phyloP scores from a whole-genome alignment of 2,113 vertebrate genomes.

The Sigmodon hispidus region DNA sequence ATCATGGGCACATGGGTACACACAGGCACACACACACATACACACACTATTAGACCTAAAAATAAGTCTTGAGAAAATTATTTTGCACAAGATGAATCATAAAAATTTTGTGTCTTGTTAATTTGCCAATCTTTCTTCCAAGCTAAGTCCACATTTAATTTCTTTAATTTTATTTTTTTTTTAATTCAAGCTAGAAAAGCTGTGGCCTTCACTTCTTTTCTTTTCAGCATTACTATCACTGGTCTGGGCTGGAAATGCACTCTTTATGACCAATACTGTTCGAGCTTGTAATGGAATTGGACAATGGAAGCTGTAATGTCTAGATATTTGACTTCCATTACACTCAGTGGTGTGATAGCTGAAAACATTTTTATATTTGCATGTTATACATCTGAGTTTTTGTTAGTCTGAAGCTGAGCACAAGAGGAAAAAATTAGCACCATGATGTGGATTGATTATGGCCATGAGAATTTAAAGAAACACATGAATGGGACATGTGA shows the following conservation, averaged over 20 bases:
- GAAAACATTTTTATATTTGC: constrained; percentile 76
- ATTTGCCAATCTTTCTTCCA: constrained; percentile 87
- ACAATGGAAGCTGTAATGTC: constrained; percentile 83
- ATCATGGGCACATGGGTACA: no score
- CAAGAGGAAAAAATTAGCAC: constrained; percentile 73
- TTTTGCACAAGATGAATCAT: constrained; percentile 83
- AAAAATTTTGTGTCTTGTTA: constrained; percentile 86
- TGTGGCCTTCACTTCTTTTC: constrained; percentile 82
- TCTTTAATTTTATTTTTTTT: constrained; percentile 85
- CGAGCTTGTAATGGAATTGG: constrained; percentile 84
- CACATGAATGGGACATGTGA: background rate
- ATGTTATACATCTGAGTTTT: constrained; percentile 60
- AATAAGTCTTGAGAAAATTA: constrained; percentile 75
- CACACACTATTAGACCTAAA: background rate
- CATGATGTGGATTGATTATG: constrained; percentile 58
- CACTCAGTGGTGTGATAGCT: constrained; percentile 74
- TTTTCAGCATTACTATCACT: constrained; percentile 81
- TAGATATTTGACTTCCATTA: constrained; percentile 83
- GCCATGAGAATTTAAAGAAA: constrained; percentile 49
- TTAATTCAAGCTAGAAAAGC: constrained; percentile 83
- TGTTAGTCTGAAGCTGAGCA: constrained; percentile 73
- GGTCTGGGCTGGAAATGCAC: constrained; percentile 79
- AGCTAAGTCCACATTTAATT: constrained; percentile 76
- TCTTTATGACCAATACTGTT: constrained; percentile 81
- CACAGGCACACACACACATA: no score